Evolutionary conservation across 2,888 invertebrate species (phyloP), one percentile per base, ranked within the genome.

Genomic region (Andrena fulva): DNA sequence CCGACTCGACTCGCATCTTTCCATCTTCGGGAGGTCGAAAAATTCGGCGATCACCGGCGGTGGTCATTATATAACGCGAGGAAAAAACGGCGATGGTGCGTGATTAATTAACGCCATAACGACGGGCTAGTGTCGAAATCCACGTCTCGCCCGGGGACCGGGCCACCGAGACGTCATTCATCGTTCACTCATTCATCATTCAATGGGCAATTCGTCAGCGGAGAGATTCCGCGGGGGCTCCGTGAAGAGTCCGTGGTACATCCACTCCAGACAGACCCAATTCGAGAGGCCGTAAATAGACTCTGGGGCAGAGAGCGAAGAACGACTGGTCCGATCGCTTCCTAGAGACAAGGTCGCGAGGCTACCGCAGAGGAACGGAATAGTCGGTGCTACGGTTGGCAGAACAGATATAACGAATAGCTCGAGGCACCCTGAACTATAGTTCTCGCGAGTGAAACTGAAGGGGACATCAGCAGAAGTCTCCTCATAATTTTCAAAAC

Each of bases 281-380:
- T 78, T 78, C 78, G 68, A 75, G 70, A 69, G 42, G 35, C 78
- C 64, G 66, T 74, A 83, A 86, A 85, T 82, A 79, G 74, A 75
- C 59, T 56, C 24, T 29, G 20, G 24, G 12, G 27, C 31, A 60
- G 33, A 42, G 62, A 66, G 27, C 56, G 54, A 60, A 33, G 27
- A 52, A 31, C 20, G 24, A 31, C 20, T n/a, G 27, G 24, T 76
- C 56, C 48, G 52, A 78, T 74, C 76, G 62, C 54, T 87, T 75
- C 77, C 60, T 74, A 80, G 82, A 67, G 56, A 69, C 85, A 85
- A 86, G 86, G 83, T 86, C 86, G 80, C 63, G 35, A 59, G 50
- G 24, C 42, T 31, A 35, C 48, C 31, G 27, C 8, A n/a, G 35
- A 42, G 20, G 7, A 48, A 24, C 16, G 59, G 35, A 24, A 42